Percentiles rank a stretch among this genome's conserved stretches.
phyloP scores from a whole-genome alignment of 2,888 invertebrate species.

The Drosophila nr. medialis region DNA sequence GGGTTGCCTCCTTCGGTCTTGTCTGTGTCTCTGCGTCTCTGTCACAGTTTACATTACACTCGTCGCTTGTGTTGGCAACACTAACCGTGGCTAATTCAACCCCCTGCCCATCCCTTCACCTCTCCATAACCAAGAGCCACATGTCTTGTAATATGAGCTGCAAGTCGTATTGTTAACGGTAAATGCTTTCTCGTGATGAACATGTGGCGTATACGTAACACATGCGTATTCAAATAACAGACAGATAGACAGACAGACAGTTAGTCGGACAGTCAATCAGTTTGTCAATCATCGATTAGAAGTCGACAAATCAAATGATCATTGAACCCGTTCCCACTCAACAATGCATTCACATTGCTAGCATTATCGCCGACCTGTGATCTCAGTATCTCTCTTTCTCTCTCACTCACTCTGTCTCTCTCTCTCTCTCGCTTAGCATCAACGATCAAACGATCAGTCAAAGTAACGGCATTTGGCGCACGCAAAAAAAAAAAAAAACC shows the following conservation, averaged over 20 bases:
- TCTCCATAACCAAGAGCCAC: constrained; percentile 1
- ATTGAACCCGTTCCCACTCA: constrained; percentile 50
- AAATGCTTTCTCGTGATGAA: constrained; percentile 17
- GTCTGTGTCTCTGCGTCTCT: constrained; percentile 10
- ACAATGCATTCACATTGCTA: constrained; percentile 63
- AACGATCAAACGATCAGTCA: not conserved
- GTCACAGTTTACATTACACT: constrained; percentile 62
- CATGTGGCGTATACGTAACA: constrained; percentile 65
- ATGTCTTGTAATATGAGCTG: constrained; percentile 59
- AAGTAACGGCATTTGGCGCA: constrained; percentile 64
- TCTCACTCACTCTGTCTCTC: not conserved
- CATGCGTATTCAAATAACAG: constrained; percentile 14
- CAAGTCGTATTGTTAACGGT: constrained; percentile 45
- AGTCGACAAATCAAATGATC: constrained; percentile 58
- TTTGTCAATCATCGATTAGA: not conserved
- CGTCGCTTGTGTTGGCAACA: constrained; percentile 6
- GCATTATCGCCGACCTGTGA: constrained; percentile 18
- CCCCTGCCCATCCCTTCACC: not conserved
- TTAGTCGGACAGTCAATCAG: not conserved
- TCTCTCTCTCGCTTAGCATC: not conserved
- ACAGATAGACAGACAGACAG: not conserved
- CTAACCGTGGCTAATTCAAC: constrained; percentile 10
- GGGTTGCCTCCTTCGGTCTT: constrained; percentile 2
- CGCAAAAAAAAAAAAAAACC: constrained; percentile 27
- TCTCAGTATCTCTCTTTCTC: not conserved